Conservation (phyloP, 2,113 vertebrate genomes). For the Ameiurus melas region DNA sequence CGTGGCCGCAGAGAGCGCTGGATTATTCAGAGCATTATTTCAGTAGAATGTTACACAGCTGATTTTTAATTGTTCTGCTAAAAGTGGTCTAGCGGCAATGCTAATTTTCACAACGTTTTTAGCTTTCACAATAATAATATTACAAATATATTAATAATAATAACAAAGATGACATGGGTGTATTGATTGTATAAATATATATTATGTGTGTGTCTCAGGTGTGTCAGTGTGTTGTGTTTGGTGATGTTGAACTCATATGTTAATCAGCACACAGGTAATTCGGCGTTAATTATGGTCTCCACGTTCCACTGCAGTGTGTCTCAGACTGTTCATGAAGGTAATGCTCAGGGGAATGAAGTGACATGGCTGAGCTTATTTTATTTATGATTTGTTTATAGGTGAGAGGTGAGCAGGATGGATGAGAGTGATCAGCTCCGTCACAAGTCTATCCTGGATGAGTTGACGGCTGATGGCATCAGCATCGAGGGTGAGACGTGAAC, state of each 20-base stretch:
- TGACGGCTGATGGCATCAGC: conserved; percentile 77
- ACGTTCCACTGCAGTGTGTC: background rate
- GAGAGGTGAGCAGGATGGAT: conserved; percentile 80
- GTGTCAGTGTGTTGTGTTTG: background rate
- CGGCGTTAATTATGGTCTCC: background rate
- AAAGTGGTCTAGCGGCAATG: background rate
- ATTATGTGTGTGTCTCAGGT: background rate
- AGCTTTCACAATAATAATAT: too few relatives aligned
- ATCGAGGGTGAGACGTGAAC: conserved; percentile 80
- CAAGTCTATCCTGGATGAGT: conserved; percentile 78
- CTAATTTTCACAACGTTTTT: background rate
- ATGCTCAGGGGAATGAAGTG: background rate
- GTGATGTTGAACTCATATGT: background rate
- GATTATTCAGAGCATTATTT: background rate
- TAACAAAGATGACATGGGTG: background rate
- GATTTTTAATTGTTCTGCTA: background rate
- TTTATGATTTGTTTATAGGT: background rate
- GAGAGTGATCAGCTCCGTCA: conserved; percentile 75
- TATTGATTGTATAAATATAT: background rate
- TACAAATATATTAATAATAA: background rate
- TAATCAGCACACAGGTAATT: background rate
- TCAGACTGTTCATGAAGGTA: background rate
- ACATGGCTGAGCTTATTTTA: background rate
- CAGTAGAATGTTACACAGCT: background rate
- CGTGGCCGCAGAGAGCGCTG: background rate